These are phyloP conservation scores for Macroramphosus scolopax DNA, from an alignment of 2,797 vertebrate genomes.

Conservation along the genomic window DNA sequence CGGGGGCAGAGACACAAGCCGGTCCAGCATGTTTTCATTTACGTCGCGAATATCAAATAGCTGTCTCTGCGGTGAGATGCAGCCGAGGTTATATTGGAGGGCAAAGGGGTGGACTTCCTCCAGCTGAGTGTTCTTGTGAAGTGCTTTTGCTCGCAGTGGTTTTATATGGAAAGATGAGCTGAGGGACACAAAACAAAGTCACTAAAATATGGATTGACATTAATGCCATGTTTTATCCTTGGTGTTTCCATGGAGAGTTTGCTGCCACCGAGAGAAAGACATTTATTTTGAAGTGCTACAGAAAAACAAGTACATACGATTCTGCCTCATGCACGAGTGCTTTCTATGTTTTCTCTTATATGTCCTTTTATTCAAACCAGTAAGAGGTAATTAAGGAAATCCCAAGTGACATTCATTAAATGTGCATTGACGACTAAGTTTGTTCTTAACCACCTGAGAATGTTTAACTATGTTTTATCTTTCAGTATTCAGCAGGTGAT, in stretches of 20 bases:
- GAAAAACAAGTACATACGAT: not conserved
- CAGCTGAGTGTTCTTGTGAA: conserved; percentile 55
- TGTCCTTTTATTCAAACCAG: too few species aligned
- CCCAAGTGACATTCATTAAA: too few species aligned
- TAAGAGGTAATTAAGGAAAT: too few species aligned
- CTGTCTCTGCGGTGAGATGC: conserved; percentile 15
- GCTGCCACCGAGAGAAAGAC: conserved; percentile 10
- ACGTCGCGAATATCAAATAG: conserved; percentile 58
- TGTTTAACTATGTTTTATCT: too few species aligned
- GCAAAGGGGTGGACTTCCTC: conserved; percentile 38
- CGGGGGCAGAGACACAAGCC: conserved; percentile 53
- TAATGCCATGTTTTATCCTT: conserved; percentile 25
- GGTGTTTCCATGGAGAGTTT: conserved; percentile 24
- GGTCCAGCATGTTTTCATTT: conserved; percentile 49
- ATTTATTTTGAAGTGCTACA: conserved; percentile 23
- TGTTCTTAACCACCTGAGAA: too few species aligned
- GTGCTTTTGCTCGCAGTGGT: conserved; percentile 29
- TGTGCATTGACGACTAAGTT: too few species aligned
- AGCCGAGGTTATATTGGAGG: conserved; percentile 47
- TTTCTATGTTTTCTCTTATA: too few species aligned
- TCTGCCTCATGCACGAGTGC: too few species aligned
- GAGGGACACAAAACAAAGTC: conserved; percentile 48
- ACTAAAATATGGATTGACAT: conserved; percentile 29
- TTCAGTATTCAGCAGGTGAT: too few species aligned
- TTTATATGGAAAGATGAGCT: conserved; percentile 42